Evolutionary conservation across 2,797 vertebrate genomes (phyloP).

Genomic region (Odontamblyopus rebecca): DNA sequence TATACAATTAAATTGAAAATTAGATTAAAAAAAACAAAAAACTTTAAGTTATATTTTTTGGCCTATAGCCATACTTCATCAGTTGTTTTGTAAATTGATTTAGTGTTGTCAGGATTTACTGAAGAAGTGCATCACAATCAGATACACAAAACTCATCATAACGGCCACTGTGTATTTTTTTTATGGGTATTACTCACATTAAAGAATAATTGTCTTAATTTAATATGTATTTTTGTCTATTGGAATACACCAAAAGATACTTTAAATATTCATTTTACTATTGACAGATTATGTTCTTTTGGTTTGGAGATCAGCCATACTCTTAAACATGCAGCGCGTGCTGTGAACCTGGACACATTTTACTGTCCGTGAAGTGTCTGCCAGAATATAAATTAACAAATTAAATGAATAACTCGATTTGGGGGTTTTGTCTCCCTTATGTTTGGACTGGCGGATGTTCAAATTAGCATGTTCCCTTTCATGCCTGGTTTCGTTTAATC

Average conservation of each 20-base stretch:
- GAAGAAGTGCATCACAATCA: background rate
- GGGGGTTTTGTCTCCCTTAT: slow-evolving; percentile 31
- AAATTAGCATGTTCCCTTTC: slow-evolving; percentile 67
- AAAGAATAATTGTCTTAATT: background rate
- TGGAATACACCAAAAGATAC: no score
- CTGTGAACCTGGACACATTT: slow-evolving; percentile 10
- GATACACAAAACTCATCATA: background rate
- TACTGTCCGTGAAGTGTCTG: slow-evolving; percentile 28
- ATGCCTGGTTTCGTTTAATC: slow-evolving; percentile 71
- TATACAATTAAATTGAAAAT: background rate
- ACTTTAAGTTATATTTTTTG: no score
- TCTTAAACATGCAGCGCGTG: slow-evolving; percentile 37
- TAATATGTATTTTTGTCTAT: background rate
- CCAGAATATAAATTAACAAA: slow-evolving; percentile 24
- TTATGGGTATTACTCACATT: slow-evolving; percentile 5
- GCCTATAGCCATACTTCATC: no score
- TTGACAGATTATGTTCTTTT: slow-evolving; percentile 12
- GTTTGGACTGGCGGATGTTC: slow-evolving; percentile 59
- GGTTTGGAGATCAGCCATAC: slow-evolving; percentile 27
- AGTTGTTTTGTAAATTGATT: background rate
- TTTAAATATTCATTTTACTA: background rate
- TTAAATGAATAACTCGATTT: slow-evolving; percentile 36
- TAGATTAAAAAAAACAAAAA: background rate
- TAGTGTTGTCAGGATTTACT: background rate
- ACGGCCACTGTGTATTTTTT: background rate